Conservation (phyloP, 2,797 vertebrate genomes). For the Ateles fusciceps region DNA sequence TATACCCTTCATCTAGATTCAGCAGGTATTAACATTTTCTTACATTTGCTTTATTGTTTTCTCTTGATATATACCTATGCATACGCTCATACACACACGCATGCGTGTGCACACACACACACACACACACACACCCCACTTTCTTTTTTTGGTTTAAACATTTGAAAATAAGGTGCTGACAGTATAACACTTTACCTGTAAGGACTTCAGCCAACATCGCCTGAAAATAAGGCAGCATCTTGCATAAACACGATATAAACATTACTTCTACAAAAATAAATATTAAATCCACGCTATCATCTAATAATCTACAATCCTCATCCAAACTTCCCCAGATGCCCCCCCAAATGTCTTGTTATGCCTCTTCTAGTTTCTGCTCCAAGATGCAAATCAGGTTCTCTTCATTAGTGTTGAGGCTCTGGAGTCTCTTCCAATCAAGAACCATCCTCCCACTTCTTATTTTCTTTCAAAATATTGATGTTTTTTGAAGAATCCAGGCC, state of each 20-base stretch:
- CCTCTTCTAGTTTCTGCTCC: neutral
- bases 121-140: neutral
- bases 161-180: constrained; percentile 14
- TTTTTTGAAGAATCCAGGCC: neutral
- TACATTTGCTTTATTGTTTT: neutral
- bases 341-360: neutral
- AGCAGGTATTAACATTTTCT: neutral
- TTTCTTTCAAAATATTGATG: neutral
- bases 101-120: neutral
- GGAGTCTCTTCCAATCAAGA: neutral
- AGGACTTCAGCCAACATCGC: neutral
- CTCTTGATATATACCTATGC: neutral
- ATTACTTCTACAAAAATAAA: neutral
- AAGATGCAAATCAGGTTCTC: neutral
- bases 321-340: neutral
- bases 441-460: neutral
- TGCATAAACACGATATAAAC: neutral
- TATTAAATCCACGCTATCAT: neutral
- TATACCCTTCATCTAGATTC: neutral
- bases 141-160: neutral
- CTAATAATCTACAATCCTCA: neutral
- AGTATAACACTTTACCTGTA: neutral
- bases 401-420: neutral
- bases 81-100: neutral
- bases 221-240: neutral